A percentile compares a stretch with the other conserved stretches of the same genome.
Evolutionary conservation across 2,113 vertebrate species (phyloP).

Genomic region (Oryzias celebensis): DNA sequence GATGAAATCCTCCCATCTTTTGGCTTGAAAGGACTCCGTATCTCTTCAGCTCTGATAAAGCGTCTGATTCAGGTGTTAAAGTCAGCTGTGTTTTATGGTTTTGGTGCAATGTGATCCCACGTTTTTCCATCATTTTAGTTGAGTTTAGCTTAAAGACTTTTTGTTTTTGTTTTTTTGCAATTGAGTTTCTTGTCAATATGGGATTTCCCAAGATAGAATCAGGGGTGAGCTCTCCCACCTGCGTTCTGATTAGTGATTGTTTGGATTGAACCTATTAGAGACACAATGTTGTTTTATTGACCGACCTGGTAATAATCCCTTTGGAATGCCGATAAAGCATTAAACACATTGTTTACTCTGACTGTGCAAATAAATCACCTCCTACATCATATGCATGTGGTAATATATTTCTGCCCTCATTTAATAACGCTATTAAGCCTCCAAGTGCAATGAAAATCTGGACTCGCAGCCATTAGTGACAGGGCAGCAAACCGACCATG

Average conservation of each 20-base stretch:
- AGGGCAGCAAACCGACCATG: constrained; percentile 48
- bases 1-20: constrained; percentile 63
- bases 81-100: neutral
- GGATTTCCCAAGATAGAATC: constrained; percentile 8
- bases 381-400: constrained; percentile 28
- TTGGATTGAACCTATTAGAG: constrained; percentile 36
- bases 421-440: constrained; percentile 75
- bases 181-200: constrained; percentile 17
- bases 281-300: constrained; percentile 53
- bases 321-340: constrained; percentile 44
- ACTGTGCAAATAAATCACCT: constrained; percentile 42
- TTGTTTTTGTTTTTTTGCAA: neutral
- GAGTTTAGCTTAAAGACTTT: constrained; percentile 1
- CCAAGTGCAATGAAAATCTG: constrained; percentile 66
- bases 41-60: constrained; percentile 21
- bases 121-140: constrained; percentile 1
- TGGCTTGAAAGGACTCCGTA: constrained; percentile 47
- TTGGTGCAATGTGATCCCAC: neutral
- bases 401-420: constrained; percentile 49
- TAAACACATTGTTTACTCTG: constrained; percentile 54
- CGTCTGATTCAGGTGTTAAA: constrained; percentile 51
- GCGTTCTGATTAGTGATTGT: constrained; percentile 37
- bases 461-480: constrained; percentile 54
- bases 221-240: constrained; percentile 15
- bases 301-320: constrained; percentile 43